These are phyloP conservation scores for Glyptemys insculpta DNA, from an alignment of 2,797 vertebrate genomes.

Conservation along the genomic window DNA sequence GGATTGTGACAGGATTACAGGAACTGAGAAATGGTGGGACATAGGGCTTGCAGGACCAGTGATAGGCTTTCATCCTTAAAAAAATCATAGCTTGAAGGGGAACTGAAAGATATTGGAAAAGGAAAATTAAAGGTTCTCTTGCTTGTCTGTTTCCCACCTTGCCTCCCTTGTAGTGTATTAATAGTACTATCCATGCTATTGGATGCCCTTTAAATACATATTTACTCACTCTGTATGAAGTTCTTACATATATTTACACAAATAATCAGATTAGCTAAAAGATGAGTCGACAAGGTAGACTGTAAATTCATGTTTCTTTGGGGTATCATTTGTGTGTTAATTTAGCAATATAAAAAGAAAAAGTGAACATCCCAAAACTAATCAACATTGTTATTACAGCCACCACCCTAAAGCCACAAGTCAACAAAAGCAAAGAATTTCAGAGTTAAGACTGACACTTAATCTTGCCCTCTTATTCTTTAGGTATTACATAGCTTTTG, in stretches of 20 bases:
- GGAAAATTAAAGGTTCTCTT: constrained; percentile 18
- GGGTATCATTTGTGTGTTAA: background rate
- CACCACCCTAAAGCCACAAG: background rate
- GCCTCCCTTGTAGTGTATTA: background rate
- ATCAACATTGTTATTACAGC: background rate
- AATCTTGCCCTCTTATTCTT: constrained; percentile 56
- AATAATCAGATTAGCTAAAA: constrained; percentile 38
- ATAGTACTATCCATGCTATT: constrained; percentile 24
- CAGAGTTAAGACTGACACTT: constrained; percentile 6
- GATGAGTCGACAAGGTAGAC: constrained; percentile 50
- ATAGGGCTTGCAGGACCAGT: constrained; percentile 13
- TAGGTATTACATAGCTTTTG: constrained; percentile 66
- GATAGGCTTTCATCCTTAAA: background rate
- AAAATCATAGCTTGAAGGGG: constrained; percentile 11
- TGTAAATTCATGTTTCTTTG: background rate
- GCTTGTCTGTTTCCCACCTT: background rate
- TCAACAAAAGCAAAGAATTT: background rate
- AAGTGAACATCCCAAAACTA: background rate
- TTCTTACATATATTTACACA: constrained; percentile 62
- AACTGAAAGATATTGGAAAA: constrained; percentile 43
- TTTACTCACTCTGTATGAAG: constrained; percentile 46
- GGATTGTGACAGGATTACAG: background rate
- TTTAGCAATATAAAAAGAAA: background rate
- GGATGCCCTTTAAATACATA: constrained; percentile 58
- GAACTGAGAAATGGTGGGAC: background rate